Evolutionary conservation across 2,113 vertebrate species (phyloP), one percentile per base, ranked within the genome.

Genomic region (Glaucomys volans): DNA sequence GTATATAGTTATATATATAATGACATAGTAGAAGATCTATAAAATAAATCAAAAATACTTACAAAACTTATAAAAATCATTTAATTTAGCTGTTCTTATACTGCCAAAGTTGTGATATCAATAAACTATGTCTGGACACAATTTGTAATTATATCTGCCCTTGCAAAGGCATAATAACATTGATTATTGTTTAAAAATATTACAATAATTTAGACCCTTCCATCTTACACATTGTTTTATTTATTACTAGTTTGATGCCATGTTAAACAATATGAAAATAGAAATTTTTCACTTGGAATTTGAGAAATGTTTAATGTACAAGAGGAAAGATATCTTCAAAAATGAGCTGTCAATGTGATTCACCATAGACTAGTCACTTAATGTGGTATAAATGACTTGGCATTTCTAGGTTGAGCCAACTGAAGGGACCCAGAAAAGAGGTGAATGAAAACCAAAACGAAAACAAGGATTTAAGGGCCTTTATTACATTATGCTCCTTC

Each of bases 111-210:
- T 82, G n/a, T 82, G 13, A 42, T 90, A 47, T 50, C 24, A 42
- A 37, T 64, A 44, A 44, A 44, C 6, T n/a, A 52, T 62, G 11
- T 44, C 52, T 47, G 67, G 35, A 83, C 26, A 95, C 1, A 94
- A 95, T 69, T 92, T 74, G 66, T 52, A 97, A 75, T 67, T 81
- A 26, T 86, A 83, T 88, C 26, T 37, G 26, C 3, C 13, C 32
- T 47, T 96, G 30, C 0, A 90, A 12, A 67, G 74, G 2, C 4
- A 37, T 52, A 42, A 59, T 1, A n/a, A 76, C 85, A 74, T 86
- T 93, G 52, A 76, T 74, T 92, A 79, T 86, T 2, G 11, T 62
- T 95, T 85, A 67, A 92, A 93, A 84, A 80, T 82, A 59, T 80
- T 83, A 75, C 2, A 85, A 18, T 83, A 37, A 77, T 90, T 87